Conservation (phyloP, 2,113 vertebrate species). For the Oryctolagus cuniculus region mOryCun1.1 NC_091433.1:11200501-11201000, state of each 20-base stretch:
- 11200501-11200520: neutral
- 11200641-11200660: too few species aligned
- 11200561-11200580: fast-evolving
- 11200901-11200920: fast-evolving
- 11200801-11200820: neutral
- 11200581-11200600: fast-evolving
- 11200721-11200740: neutral
- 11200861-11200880: fast-evolving
- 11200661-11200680: neutral
- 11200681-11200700: neutral
- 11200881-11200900: neutral
- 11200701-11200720: neutral
- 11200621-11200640: too few species aligned
- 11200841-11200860: neutral
- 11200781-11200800: too few species aligned
- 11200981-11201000: constrained; percentile 90
- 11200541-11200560: neutral
- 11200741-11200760: neutral
- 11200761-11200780: neutral
- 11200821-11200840: fast-evolving
- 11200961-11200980: constrained; percentile 91
- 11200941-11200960: constrained; percentile 89
- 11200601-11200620: neutral
- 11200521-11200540: neutral
- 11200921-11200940: constrained; percentile 91